Conservation (phyloP, 2,797 vertebrate genomes). For the Thaleichthys pacificus region DNA sequence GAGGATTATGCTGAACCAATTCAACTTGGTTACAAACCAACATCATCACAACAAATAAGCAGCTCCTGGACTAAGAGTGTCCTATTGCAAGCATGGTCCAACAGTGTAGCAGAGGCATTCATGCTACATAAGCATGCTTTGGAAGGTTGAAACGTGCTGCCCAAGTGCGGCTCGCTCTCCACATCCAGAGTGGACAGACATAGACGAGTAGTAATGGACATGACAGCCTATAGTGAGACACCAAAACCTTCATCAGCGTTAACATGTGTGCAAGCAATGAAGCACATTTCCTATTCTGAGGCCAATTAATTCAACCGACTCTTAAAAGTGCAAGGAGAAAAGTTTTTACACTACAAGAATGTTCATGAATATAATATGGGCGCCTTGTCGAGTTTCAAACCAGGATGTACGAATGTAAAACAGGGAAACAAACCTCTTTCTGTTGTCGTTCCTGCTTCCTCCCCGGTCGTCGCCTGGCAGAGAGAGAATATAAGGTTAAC, state of each 20-base stretch:
- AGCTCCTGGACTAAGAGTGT: too few species aligned
- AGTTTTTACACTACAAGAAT: neutral
- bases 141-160: too few species aligned
- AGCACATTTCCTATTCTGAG: too few species aligned
- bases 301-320: too few species aligned
- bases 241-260: neutral
- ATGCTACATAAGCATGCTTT: too few species aligned
- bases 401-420: neutral
- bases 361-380: neutral
- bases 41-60: too few species aligned
- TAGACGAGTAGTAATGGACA: neutral
- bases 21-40: too few species aligned
- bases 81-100: too few species aligned
- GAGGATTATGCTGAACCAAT: too few species aligned
- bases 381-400: neutral
- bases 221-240: neutral
- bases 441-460: neutral
- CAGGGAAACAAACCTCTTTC: neutral
- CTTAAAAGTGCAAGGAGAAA: neutral
- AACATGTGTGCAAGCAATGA: too few species aligned
- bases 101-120: too few species aligned
- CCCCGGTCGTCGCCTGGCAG: neutral
- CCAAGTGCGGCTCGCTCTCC: neutral
- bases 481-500: constrained; percentile 7
- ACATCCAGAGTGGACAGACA: neutral